phyloP scores from a whole-genome alignment of 2,888 invertebrate genomes.

The Cybosia mesomella region DNA sequence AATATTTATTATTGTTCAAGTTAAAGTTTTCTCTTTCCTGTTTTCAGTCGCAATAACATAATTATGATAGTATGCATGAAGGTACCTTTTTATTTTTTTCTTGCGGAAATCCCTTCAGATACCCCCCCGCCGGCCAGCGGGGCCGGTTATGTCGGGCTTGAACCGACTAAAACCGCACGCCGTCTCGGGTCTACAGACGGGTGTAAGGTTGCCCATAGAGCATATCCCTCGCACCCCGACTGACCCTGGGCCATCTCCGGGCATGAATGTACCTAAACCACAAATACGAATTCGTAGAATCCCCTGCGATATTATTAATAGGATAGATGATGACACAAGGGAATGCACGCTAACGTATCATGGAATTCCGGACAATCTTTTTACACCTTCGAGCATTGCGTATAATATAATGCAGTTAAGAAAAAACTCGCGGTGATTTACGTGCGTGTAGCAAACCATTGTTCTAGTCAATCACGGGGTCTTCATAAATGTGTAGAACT shows the following conservation, averaged over 20 bases:
- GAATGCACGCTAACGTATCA: constrained; percentile 32
- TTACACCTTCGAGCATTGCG: constrained; percentile 19
- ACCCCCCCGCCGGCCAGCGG: too few species aligned
- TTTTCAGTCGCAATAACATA: neutral
- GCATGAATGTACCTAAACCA: constrained; percentile 21
- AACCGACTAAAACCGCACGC: too few species aligned
- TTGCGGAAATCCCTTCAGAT: too few species aligned
- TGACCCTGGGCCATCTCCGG: too few species aligned
- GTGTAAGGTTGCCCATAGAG: too few species aligned
- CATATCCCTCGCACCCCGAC: too few species aligned
- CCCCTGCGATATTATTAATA: constrained; percentile 28
- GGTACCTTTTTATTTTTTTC: too few species aligned
- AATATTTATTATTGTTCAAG: neutral
- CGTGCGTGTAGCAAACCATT: constrained; percentile 10
- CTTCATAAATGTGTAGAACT: neutral
- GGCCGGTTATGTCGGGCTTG: too few species aligned
- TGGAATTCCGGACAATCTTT: constrained; percentile 38
- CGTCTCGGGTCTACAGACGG: too few species aligned
- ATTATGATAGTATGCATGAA: neutral
- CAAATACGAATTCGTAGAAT: constrained; percentile 19
- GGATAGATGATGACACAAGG: constrained; percentile 25
- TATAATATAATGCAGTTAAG: constrained; percentile 10
- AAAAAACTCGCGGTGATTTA: constrained; percentile 23
- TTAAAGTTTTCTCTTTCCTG: neutral
- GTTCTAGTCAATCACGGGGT: neutral